Evolutionary conservation across 2,888 invertebrate genomes (phyloP), one percentile per base, ranked within the genome.

Genomic region (Watsonalla cultraria): DNA sequence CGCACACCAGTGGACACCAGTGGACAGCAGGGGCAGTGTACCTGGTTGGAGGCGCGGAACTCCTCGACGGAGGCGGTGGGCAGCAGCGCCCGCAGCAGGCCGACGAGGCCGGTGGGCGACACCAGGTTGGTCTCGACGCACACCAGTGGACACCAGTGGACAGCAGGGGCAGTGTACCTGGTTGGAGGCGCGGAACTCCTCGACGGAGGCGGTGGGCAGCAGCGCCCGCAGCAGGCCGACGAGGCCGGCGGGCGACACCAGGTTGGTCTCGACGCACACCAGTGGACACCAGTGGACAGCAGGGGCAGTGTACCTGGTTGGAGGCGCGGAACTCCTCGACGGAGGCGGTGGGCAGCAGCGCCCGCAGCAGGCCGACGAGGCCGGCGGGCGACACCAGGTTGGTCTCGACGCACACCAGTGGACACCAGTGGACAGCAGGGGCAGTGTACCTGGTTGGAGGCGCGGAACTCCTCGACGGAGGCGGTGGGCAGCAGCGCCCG

Each of bases 151-250:
- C n/a, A n/a, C n/a, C n/a, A n/a, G n/a, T n/a, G n/a, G n/a, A n/a
- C n/a, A n/a, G n/a, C n/a, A n/a, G n/a, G n/a, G n/a, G n/a, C n/a
- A n/a, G n/a, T n/a, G n/a, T n/a, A n/a, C n/a, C 95, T 99, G 98
- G 91, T 99, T 99, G 60, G 97, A 95, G 68, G 97, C 97, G 83
- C 98, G 93, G 84, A 98, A 96, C 91, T 98, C 98, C 84, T 96
- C 95, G 54, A n/a, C n/a, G n/a, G n/a, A n/a, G n/a, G n/a, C n/a
- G n/a, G n/a, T n/a, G n/a, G n/a, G n/a, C n/a, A n/a, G n/a, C n/a
- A n/a, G n/a, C n/a, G n/a, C n/a, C n/a, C n/a, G n/a, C n/a, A 24
- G 4, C 24, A 24, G 4, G 24, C 24, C 24, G 24, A 24, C 24
- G 24, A 24, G 24, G 24, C 24, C 24, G 24, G 24, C 24, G 24